These are phyloP conservation scores for Latrodectus hesperus DNA, from an alignment of 2,888 invertebrate genomes.

Conservation along the genomic window DNA sequence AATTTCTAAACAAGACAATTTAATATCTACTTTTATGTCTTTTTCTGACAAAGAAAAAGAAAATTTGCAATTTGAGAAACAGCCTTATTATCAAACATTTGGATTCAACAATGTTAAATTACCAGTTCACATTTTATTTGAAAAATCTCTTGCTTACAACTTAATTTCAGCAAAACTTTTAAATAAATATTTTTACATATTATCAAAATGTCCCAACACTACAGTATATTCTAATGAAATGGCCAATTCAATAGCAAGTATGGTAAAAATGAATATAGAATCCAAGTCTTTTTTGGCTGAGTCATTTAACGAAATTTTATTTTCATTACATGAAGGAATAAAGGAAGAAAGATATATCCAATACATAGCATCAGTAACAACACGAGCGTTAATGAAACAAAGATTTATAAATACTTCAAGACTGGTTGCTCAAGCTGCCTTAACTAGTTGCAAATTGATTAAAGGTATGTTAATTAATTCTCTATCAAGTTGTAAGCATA, in stretches of 20 bases:
- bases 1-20: neutral
- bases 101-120: neutral
- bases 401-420: neutral
- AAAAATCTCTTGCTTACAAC: conserved; percentile 11
- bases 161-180: conserved; percentile 8
- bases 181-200: neutral
- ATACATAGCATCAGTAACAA: conserved; percentile 7
- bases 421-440: conserved; percentile 11
- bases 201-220: conserved; percentile 7
- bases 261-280: neutral
- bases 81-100: neutral
- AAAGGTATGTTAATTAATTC: conserved; percentile 13
- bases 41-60: neutral
- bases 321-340: neutral
- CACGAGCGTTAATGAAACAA: neutral
- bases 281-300: neutral
- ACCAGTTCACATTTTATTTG: conserved; percentile 8
- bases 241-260: neutral
- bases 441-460: neutral
- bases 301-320: conserved; percentile 16
- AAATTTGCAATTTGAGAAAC: neutral
- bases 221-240: conserved; percentile 3
- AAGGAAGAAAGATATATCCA: neutral
- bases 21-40: neutral
- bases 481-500: neutral